A percentile compares a stretch with the other conserved stretches of the same genome.
These are phyloP conservation scores for Colostygia pectinataria DNA, from an alignment of 2,888 invertebrate genomes.

Conservation along the genomic window DNA sequence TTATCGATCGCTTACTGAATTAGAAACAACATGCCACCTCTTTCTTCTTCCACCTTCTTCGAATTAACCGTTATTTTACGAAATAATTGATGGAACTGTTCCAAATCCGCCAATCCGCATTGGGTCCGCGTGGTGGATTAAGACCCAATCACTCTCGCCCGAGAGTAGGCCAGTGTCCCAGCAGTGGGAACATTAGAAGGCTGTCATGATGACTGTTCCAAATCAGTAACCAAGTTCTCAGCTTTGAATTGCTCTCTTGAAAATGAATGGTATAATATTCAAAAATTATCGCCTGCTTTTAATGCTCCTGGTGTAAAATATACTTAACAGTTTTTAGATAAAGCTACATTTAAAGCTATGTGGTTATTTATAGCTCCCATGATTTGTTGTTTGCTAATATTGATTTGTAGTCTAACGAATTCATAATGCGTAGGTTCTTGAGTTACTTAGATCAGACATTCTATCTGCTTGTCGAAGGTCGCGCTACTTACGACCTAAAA, in stretches of 20 bases:
- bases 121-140: too few species aligned
- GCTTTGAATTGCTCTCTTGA: too few species aligned
- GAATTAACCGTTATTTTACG: too few species aligned
- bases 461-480: slow-evolving; percentile 62
- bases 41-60: too few species aligned
- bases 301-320: background rate
- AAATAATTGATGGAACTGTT: too few species aligned
- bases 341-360: slow-evolving; percentile 17
- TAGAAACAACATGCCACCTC: background rate
- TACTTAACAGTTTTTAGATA: background rate
- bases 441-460: slow-evolving; percentile 64
- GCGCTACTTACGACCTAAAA: slow-evolving; percentile 45
- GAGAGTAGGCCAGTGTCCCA: too few species aligned
- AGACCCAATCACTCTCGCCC: too few species aligned
- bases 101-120: too few species aligned
- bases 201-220: too few species aligned
- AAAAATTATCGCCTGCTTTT: background rate
- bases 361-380: slow-evolving; percentile 24
- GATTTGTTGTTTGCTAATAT: slow-evolving; percentile 24
- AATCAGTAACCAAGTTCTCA: too few species aligned
- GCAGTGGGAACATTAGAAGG: too few species aligned
- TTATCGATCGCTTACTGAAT: background rate
- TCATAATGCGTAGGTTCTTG: slow-evolving; percentile 58
- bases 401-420: slow-evolving; percentile 45
- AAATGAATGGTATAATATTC: too few species aligned